A percentile compares a stretch with the other conserved stretches of the same genome.
Conservation (phyloP, 2,113 vertebrate genomes). For the Callopanchax toddi region DNA sequence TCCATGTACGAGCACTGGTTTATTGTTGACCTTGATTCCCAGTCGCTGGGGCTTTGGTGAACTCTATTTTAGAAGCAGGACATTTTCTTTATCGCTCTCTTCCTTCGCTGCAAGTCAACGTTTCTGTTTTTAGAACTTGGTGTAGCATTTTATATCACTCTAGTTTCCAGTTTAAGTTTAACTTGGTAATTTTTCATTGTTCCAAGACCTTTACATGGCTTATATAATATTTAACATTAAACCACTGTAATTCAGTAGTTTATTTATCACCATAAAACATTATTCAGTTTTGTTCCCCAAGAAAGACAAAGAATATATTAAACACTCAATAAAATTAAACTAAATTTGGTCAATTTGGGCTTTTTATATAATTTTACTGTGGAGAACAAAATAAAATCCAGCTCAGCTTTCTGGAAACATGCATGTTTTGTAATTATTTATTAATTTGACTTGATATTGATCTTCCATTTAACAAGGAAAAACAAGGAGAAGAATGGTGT, state of each 20-base stretch:
- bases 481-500: slow-evolving; percentile 26
- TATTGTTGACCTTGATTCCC: slow-evolving; percentile 53
- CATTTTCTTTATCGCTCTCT: slow-evolving; percentile 46
- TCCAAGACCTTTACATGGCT: background rate
- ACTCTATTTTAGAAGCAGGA: slow-evolving; percentile 64
- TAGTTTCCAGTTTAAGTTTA: background rate
- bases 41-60: slow-evolving; percentile 40
- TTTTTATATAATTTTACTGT: too few relatives aligned
- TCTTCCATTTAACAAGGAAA: background rate
- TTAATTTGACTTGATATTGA: background rate
- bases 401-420: too few relatives aligned
- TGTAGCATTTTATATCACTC: background rate
- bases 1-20: slow-evolving; percentile 26
- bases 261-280: background rate
- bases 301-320: too few relatives aligned
- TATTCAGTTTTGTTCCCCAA: too few relatives aligned
- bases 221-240: background rate
- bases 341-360: too few relatives aligned
- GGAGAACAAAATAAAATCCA: too few relatives aligned
- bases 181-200: background rate
- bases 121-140: slow-evolving; percentile 6
- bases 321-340: too few relatives aligned
- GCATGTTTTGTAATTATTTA: too few relatives aligned
- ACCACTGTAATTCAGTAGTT: background rate
- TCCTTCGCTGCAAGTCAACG: slow-evolving; percentile 9